Evolutionary conservation across 1,140 invertebrate genomes (phyloP).

Genomic region (Drosophila repleta): DNA sequence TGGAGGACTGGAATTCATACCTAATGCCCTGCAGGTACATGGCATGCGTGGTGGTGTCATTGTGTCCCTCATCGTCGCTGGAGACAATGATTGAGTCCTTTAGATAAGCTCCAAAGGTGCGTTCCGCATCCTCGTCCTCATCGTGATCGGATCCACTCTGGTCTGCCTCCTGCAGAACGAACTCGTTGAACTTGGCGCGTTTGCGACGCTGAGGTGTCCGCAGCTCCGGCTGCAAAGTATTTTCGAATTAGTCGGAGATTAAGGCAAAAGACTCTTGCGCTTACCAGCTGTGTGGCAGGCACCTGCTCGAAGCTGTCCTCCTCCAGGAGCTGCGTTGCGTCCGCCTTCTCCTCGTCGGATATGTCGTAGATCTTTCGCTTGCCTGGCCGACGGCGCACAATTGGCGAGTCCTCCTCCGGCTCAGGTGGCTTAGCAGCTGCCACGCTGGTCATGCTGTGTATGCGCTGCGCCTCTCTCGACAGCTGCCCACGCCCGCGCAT

Average conservation of each 20-base stretch:
- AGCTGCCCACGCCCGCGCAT: constrained; percentile 59
- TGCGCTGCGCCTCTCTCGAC: constrained; percentile 43
- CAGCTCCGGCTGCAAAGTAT: constrained; percentile 5
- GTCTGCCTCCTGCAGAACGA: constrained; percentile 86
- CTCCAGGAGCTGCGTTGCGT: constrained; percentile 15
- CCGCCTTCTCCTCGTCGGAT: constrained; percentile 53
- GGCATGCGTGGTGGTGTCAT: constrained; percentile 84
- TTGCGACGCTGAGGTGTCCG: constrained; percentile 34
- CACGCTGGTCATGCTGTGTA: constrained; percentile 44
- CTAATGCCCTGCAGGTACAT: constrained; percentile 86
- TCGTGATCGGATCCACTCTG: constrained; percentile 83
- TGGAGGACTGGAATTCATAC: constrained; percentile 64
- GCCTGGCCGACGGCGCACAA: constrained; percentile 38
- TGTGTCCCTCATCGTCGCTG: constrained; percentile 83
- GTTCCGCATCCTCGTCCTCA: constrained; percentile 66
- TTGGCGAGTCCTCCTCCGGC: constrained; percentile 55
- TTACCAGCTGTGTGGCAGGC: constrained; percentile 64
- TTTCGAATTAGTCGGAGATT: background rate
- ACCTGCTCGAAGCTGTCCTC: constrained; percentile 51
- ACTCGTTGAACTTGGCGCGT: constrained; percentile 78
- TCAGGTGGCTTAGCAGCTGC: background rate
- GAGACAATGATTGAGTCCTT: constrained; percentile 71
- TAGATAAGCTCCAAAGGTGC: constrained; percentile 59
- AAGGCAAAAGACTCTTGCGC: background rate
- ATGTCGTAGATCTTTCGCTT: constrained; percentile 70